Evolutionary conservation across 2,113 vertebrate species (phyloP), one percentile per base, ranked within the genome.

Genomic region (Chunga burmeisteri): DNA sequence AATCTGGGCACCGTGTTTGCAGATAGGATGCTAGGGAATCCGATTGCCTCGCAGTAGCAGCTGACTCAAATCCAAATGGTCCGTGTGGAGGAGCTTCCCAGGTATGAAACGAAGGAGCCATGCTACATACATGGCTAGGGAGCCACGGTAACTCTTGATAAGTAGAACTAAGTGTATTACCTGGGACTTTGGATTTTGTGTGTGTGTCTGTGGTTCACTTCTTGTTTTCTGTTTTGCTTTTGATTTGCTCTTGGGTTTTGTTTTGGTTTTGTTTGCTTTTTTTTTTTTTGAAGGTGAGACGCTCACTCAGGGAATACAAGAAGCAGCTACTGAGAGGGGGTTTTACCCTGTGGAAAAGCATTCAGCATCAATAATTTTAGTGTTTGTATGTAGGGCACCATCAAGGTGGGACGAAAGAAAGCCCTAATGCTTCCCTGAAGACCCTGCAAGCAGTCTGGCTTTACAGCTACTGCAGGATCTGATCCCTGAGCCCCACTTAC

Each of bases 21-120:
- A 34, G 11, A 7, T 1, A 18, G 20, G 26, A 13, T 61, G 21
- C 19, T 17, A 46, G 19, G 36, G 23, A 49, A 61, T 52, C 17
- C 0, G 0, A 18, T 6, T 26, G 15, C 11, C 42, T 80, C 2
- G 0, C 26, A 65, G 46, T 8, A 56, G 53, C 25, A 61, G 7
- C 23, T 90, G 71, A 49, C 30, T 65, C 4, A 30, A 65, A 46
- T 36, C 27, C 30, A 52, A 68, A 67, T 44, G 7, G 15, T 47
- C 23, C 42, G 40, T 26, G 36, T 23, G 32, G 32, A 79, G 29
- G 20, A 55, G 19, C 19, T 65, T 80, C 56, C 66, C 62, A 36
- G 21, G 5, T 6, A 17, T 29, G 59, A 65, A 72, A 56, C 53
- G 11, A 55, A 72, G 27, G 11, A 71, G 13, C 15, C 47, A 29